A percentile compares a stretch with the other conserved stretches of the same genome.
Conservation (phyloP, 2,113 vertebrate species). For the Rana temporaria region DNA sequence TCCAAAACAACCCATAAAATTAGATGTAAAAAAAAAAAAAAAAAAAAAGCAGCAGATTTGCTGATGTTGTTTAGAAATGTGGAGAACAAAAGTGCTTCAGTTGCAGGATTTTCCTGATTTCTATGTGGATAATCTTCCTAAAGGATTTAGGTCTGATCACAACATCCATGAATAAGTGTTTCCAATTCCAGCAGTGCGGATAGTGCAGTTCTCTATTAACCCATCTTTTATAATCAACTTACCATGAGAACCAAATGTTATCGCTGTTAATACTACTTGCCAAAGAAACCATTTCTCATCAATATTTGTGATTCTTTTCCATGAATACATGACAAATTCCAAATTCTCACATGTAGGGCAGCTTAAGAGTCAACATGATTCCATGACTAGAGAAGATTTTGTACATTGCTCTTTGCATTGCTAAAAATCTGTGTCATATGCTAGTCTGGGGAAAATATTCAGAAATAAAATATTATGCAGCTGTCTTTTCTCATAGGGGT, state of each 20-base stretch:
- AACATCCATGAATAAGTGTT: constrained; percentile 62
- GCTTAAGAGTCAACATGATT: too few species aligned
- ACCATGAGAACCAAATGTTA: not conserved
- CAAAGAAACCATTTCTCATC: not conserved
- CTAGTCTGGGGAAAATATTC: too few species aligned
- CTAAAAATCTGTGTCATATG: too few species aligned
- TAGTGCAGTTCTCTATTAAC: constrained; percentile 2
- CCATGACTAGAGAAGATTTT: too few species aligned
- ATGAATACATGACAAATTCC: not conserved
- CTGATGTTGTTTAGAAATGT: constrained; percentile 58
- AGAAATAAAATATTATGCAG: too few species aligned
- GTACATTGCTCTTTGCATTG: too few species aligned
- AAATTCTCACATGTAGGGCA: too few species aligned
- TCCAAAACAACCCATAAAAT: constrained; percentile 19
- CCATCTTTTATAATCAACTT: not conserved
- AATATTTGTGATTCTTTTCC: not conserved
- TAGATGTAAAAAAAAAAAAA: constrained; percentile 23
- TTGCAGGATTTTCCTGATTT: constrained; percentile 72
- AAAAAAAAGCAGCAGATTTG: constrained; percentile 23
- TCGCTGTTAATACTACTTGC: not conserved
- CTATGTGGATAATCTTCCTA: constrained; percentile 77
- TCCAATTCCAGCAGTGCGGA: constrained; percentile 65
- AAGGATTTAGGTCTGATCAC: constrained; percentile 78
- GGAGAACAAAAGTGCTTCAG: constrained; percentile 62
- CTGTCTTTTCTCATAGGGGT: too few species aligned